Evolutionary conservation across 1,140 invertebrate species (phyloP).

Genomic region (Drosophila albomicans): DNA sequence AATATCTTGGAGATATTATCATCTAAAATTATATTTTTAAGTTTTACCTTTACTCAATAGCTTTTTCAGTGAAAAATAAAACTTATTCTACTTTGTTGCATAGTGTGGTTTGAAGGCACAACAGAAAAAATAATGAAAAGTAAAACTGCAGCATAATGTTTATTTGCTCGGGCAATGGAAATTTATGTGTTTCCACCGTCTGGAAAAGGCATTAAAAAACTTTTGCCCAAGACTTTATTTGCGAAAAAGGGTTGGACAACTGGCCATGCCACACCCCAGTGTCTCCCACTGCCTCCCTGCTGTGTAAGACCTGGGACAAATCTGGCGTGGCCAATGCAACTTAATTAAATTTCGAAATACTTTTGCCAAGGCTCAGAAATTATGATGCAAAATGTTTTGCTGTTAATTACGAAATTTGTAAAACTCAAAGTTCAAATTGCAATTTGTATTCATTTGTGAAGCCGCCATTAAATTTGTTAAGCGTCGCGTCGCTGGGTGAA

Average conservation of each 20-base stretch:
- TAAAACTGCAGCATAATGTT: slow-evolving; percentile 81
- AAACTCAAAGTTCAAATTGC: slow-evolving; percentile 80
- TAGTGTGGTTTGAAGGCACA: slow-evolving; percentile 28
- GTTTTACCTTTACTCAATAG: no score
- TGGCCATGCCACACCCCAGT: background rate
- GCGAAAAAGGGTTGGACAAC: slow-evolving; percentile 58
- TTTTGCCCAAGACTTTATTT: slow-evolving; percentile 68
- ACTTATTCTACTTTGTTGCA: slow-evolving; percentile 8
- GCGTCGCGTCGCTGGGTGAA: slow-evolving; percentile 47
- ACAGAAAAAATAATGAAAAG: slow-evolving; percentile 17
- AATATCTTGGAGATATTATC: no score
- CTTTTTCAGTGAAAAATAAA: no score
- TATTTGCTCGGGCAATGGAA: slow-evolving; percentile 67
- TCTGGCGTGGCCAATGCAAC: slow-evolving; percentile 80
- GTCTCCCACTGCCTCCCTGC: slow-evolving; percentile 12
- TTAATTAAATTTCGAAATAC: slow-evolving; percentile 80
- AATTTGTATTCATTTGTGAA: slow-evolving; percentile 80
- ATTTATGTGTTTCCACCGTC: slow-evolving; percentile 67
- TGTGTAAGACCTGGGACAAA: slow-evolving; percentile 53
- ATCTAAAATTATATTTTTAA: no score
- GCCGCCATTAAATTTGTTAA: slow-evolving; percentile 69
- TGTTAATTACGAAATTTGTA: slow-evolving; percentile 79
- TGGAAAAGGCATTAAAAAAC: slow-evolving; percentile 74
- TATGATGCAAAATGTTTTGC: slow-evolving; percentile 75
- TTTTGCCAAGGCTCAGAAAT: slow-evolving; percentile 59